Base-by-base conservation (phyloP, 2,797 vertebrate genomes). In the Falco biarmicus region DNA sequence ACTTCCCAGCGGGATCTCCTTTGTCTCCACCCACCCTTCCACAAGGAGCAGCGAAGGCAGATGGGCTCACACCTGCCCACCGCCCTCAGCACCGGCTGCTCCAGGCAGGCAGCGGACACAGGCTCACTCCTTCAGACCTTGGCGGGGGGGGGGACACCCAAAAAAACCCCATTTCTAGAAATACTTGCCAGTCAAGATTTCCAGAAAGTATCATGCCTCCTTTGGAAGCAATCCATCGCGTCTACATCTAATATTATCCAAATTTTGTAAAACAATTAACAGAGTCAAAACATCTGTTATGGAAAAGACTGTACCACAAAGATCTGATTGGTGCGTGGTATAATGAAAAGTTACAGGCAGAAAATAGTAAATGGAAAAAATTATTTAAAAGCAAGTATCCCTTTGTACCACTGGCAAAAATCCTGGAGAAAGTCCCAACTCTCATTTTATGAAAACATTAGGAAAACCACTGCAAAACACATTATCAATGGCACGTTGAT, bases 291-390 rank as follows among this genome's bases (percentile, higher is more conserved):
- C 12, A 51, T 28, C 32, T 43, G 17, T 32, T 65, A 47, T 0
- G 3, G 59, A 1, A 31, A n/a, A 63, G 54, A n/a, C 29, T 17
- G 5, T 1, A 11, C 41, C 74, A 45, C 60, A 64, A 76, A 34
- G 18, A 10, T 32, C 31, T 4, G 2, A 34, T 34, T n/a, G 13
- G 61, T 2, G 4, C 1, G 1, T 5, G 8, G 19, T 12, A 28
- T 20, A 66, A 81, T 4, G 16, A 81, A 45, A 76, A 91, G 50
- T 45, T 77, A 74, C 41, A 22, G 28, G 51, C 12, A 81, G 47
- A 63, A 84, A 87, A 64, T 20, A 56, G 21, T 43, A 41, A 91
- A 87, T 10, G 13, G 63, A 54, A 83, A 90, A 28, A 45, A 45
- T 5, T 0, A 60, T 45, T 76, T 68, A 39, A 83, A 76, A 80